Base-by-base conservation (phyloP, 2,888 invertebrate genomes). In the Panopea generosa region DNA sequence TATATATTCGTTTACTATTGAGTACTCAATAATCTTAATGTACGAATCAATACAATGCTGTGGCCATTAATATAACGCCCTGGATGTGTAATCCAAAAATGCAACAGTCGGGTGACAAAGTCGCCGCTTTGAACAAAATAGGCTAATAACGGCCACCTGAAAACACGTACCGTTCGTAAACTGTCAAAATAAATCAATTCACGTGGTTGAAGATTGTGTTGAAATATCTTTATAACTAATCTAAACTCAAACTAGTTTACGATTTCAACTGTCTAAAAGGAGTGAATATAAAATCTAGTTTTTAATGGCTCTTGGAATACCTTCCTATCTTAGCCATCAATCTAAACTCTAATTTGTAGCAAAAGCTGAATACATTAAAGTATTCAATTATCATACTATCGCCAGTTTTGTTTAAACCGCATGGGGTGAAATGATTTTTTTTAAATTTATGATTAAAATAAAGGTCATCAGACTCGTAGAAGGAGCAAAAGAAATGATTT, bases 111-210 rank as follows among this genome's bases (percentile, higher is more conserved):
- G 33, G 33, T 33, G 33, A 7, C 11, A 11, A 33, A 33, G 33
- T 33, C 11, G 11, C 33, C 4, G 11, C 66, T 65, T 66, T 65
- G 53, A 61, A 47, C 45, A 60, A 69, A 66, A 38, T 53, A 20
- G 53, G 65, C 72, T 65, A 72, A 72, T 72, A 72, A 65, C 65
- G 47, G 55, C 29, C 47, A 27, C 29, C 59, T 22, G 3, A 22
- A 53, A 63, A 75, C 75, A 75, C 75, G 65, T 49, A 65, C 63
- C 52, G 49, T 52, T 65, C 75, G 40, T 69, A 49, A 75, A 69
- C 52, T 75, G 69, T 69, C 69, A 56, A 75, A 69, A 75, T 75
- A 75, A 75, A 75, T 75, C 75, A 75, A 65, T 75, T 67, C 63
- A n/a, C 16, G 38, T 20, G 33, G 33, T 47, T 40, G 53, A 60